These are phyloP conservation scores for Sebastolobus altivelis DNA, from an alignment of 2,797 vertebrate genomes.

Conservation along the genomic window DNA sequence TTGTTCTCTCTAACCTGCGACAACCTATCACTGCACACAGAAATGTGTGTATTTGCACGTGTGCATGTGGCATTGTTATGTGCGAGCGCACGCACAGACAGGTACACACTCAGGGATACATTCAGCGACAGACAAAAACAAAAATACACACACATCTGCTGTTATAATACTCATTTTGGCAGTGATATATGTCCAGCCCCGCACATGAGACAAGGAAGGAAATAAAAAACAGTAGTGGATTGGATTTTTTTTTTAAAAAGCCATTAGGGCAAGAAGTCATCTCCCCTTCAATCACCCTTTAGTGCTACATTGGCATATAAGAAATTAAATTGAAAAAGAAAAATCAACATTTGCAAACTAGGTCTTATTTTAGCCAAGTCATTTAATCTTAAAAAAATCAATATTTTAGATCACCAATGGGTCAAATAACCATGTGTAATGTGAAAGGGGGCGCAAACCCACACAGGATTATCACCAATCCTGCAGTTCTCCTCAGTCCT, in stretches of 20 bases:
- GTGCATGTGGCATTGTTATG: background rate
- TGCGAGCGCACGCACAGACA: background rate
- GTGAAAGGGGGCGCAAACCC: background rate
- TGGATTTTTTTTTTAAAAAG: constrained; percentile 8
- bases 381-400: background rate
- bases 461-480: background rate
- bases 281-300: background rate
- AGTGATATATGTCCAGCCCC: background rate
- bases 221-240: background rate
- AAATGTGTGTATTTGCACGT: background rate
- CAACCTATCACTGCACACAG: background rate
- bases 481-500: background rate
- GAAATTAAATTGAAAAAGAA: background rate
- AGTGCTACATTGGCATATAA: background rate
- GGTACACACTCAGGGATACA: background rate
- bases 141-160: background rate
- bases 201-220: background rate
- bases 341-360: background rate
- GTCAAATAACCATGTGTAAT: background rate
- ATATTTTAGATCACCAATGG: background rate
- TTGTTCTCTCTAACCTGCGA: constrained; percentile 26
- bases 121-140: background rate
- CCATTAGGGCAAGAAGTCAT: background rate
- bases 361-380: background rate
- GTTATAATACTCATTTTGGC: background rate